A percentile compares a stretch with the other conserved stretches of the same genome.
Evolutionary conservation across 1,140 invertebrate species (phyloP).

Genomic region (Drosophila ficusphila): DNA sequence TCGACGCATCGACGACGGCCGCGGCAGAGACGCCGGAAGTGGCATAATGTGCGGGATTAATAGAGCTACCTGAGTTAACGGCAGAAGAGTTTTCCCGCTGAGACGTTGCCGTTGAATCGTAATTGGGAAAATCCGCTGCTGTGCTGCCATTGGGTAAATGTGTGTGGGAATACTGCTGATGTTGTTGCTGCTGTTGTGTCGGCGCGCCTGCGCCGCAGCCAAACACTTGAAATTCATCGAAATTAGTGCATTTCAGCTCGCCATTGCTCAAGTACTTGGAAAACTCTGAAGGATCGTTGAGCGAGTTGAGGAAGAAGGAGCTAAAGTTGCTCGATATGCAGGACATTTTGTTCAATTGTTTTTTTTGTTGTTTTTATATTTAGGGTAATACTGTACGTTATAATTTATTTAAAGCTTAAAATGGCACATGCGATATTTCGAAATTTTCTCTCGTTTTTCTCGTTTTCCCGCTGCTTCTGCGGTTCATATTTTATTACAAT

Average conservation of each 20-base stretch:
- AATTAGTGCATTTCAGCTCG: constrained; percentile 79
- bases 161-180: constrained; percentile 62
- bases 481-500: constrained; percentile 83
- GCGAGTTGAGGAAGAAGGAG: constrained; percentile 81
- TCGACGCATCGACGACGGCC: too few relatives aligned
- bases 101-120: constrained; percentile 13
- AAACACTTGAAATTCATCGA: constrained; percentile 83
- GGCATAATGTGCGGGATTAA: constrained; percentile 13
- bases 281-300: constrained; percentile 84
- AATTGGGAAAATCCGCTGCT: constrained; percentile 20
- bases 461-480: constrained; percentile 42
- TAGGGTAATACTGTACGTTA: constrained; percentile 68
- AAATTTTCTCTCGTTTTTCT: constrained; percentile 62
- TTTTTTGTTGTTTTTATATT: not conserved
- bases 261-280: constrained; percentile 84
- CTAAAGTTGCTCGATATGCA: constrained; percentile 84
- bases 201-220: constrained; percentile 55
- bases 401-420: constrained; percentile 47
- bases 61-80: constrained; percentile 28
- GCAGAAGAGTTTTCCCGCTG: constrained; percentile 32
- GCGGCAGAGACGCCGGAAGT: constrained; percentile 2
- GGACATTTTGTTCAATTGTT: constrained; percentile 70
- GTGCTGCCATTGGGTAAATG: constrained; percentile 44
- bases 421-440: constrained; percentile 49
- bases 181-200: constrained; percentile 50